Percentiles rank a stretch among this genome's conserved stretches.
Conservation (phyloP, 2,797 vertebrate genomes). For the Acanthiza pusilla region DNA sequence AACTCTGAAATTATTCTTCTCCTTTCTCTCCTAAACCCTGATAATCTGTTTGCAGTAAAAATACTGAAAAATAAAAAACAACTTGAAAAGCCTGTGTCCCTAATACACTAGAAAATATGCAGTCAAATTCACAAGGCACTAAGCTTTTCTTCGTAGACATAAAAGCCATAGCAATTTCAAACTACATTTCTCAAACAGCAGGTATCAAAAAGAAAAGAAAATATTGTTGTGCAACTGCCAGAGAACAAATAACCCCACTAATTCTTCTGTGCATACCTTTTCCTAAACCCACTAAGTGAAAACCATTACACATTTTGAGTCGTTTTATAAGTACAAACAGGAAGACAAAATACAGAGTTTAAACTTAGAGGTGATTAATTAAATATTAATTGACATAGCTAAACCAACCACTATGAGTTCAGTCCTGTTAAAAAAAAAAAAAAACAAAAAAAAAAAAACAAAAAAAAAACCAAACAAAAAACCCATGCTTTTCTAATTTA, state of each 20-base stretch:
- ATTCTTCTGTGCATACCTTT: background rate
- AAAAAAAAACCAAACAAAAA: background rate
- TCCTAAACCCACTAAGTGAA: background rate
- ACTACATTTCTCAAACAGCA: conserved; percentile 8
- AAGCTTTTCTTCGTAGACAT: background rate
- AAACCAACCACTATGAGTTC: background rate
- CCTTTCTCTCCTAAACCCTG: background rate
- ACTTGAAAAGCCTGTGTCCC: background rate
- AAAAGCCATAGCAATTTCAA: background rate
- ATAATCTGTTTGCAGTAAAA: background rate
- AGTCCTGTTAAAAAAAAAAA: background rate
- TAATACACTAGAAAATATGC: background rate
- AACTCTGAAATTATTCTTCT: background rate
- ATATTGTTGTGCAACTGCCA: background rate
- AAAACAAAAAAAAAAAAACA: no score
- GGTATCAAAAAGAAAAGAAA: background rate
- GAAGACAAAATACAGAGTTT: background rate
- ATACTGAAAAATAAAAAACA: background rate
- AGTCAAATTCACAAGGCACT: background rate
- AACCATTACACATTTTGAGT: background rate
- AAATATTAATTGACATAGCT: background rate
- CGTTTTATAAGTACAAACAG: background rate
- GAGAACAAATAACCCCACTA: background rate
- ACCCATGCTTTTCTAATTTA: background rate
- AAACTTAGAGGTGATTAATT: background rate